These are phyloP conservation scores for Podarcis cretensis DNA, from an alignment of 2,113 vertebrate species.

Conservation along the genomic window DNA sequence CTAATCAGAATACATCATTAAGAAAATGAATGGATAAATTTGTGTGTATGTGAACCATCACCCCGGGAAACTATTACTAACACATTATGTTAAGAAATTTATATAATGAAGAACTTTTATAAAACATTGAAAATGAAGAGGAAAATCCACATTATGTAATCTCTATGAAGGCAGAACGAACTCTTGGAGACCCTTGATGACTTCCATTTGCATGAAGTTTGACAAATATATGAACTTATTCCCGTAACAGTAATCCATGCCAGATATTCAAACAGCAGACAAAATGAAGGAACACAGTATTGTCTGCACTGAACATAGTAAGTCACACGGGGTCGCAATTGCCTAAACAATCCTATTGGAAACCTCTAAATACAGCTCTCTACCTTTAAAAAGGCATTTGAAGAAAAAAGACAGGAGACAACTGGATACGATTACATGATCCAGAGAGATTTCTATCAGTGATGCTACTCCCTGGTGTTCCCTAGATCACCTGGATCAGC, in stretches of 20 bases:
- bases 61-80: neutral
- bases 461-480: neutral
- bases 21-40: neutral
- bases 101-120: neutral
- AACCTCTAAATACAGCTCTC: neutral
- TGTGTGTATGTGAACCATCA: neutral
- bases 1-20: neutral
- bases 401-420: neutral
- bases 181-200: neutral
- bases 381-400: neutral
- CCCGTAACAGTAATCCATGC: neutral
- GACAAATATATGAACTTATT: neutral
- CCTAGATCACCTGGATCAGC: neutral
- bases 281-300: neutral
- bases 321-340: slow-evolving; percentile 16
- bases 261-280: neutral
- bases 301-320: neutral
- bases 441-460: neutral
- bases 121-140: neutral
- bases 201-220: neutral
- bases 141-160: neutral
- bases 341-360: neutral
- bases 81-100: neutral
- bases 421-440: neutral
- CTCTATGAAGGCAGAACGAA: neutral